These are phyloP conservation scores for Papilio polytes DNA, from an alignment of 1,140 invertebrate species.

Conservation along the genomic window DNA sequence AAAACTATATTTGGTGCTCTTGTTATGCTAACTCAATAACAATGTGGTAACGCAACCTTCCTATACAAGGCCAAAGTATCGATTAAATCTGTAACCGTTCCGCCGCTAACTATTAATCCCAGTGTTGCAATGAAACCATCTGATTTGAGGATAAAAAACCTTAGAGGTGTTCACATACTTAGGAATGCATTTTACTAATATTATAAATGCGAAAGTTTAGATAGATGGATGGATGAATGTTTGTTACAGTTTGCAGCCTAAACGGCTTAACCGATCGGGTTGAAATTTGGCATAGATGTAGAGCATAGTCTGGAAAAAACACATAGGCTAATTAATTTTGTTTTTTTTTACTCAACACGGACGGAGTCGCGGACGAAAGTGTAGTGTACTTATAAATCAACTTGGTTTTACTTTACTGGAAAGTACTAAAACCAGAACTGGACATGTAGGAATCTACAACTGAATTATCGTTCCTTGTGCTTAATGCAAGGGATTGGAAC, in stretches of 20 bases:
- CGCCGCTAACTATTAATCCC: background rate
- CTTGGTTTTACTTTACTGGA: background rate
- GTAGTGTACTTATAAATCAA: background rate
- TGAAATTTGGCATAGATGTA: too few relatives aligned
- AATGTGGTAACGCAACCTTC: conserved; percentile 1
- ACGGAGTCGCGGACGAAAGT: too few relatives aligned
- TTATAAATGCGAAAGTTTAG: too few relatives aligned
- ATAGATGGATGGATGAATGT: too few relatives aligned
- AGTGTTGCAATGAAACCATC: background rate
- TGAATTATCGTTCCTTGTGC: too few relatives aligned
- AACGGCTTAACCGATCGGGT: too few relatives aligned
- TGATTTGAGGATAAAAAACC: background rate
- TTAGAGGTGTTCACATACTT: background rate
- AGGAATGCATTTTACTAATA: background rate
- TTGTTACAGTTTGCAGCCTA: too few relatives aligned
- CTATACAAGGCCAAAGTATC: background rate
- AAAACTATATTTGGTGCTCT: background rate
- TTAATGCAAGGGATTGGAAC: too few relatives aligned
- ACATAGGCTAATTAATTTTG: too few relatives aligned
- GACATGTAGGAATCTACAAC: background rate
- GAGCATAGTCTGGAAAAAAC: too few relatives aligned
- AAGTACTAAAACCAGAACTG: background rate
- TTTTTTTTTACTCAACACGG: too few relatives aligned
- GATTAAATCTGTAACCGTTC: background rate
- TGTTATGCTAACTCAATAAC: background rate